These are phyloP conservation scores for Geotrupes spiniger DNA, from an alignment of 2,888 invertebrate genomes.

Conservation along the genomic window DNA sequence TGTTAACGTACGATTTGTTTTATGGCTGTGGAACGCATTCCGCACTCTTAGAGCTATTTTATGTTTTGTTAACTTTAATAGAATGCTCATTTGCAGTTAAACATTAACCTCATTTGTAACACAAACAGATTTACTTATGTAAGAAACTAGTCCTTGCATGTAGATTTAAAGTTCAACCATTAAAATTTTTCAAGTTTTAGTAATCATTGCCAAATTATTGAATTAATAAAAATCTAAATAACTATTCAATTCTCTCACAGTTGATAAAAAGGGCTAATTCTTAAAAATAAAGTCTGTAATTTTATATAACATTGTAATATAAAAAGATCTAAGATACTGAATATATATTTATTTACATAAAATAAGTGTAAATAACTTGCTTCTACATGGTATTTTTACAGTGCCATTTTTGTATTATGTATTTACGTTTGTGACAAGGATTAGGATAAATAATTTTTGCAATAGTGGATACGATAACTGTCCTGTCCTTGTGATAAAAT, in stretches of 20 bases:
- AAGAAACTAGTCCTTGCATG: constrained; percentile 19
- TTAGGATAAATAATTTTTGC: too few relatives aligned
- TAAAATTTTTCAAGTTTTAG: too few relatives aligned
- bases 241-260: too few relatives aligned
- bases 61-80: constrained; percentile 2
- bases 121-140: constrained; percentile 13
- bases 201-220: too few relatives aligned
- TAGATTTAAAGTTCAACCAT: constrained; percentile 8
- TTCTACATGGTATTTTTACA: constrained; percentile 37
- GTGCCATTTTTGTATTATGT: constrained; percentile 36
- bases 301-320: constrained; percentile 18
- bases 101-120: neutral
- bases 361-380: constrained; percentile 29
- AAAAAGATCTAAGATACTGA: constrained; percentile 15
- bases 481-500: constrained; percentile 1
- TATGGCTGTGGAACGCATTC: constrained; percentile 41
- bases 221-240: too few relatives aligned
- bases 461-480: too few relatives aligned
- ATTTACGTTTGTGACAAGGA: neutral
- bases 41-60: constrained; percentile 32
- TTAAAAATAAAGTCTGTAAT: constrained; percentile 20
- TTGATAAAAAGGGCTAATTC: constrained; percentile 7
- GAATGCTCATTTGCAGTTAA: neutral
- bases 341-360: constrained; percentile 30
- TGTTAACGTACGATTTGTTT: constrained; percentile 12